Evolutionary conservation across 92 coral and sea anemone species (phyloP), one percentile per base, ranked within the genome.

Genomic region (Zoanthus sociatus): DNA sequence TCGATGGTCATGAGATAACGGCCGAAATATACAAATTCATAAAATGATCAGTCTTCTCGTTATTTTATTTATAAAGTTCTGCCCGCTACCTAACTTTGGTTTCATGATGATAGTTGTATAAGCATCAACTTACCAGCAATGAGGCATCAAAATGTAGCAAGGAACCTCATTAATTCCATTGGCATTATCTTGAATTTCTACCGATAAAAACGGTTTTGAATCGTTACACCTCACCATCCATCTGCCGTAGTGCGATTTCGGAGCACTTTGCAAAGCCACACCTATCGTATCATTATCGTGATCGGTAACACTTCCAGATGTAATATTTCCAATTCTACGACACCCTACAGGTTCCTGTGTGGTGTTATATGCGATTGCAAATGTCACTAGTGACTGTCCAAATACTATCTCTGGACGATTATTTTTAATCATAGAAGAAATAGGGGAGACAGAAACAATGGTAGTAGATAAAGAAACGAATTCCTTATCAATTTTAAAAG

Each of bases 161-260:
- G 53, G 0, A 2, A 56, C 4, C 5, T 45, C 18, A 5, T 45
- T 37, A 5, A n/a, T 14, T 15, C 6, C 18, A 17, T n/a, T 9
- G 9, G 45, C 71, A 9, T 64, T 63, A 12, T n/a, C n/a, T n/a
- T n/a, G n/a, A n/a, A n/a, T n/a, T n/a, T n/a, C n/a, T n/a, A n/a
- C n/a, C n/a, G n/a, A n/a, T n/a, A n/a, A n/a, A n/a, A n/a, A n/a
- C n/a, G n/a, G n/a, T n/a, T n/a, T n/a, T n/a, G n/a, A n/a, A 30
- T 42, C 74, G 17, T 79, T 45, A 26, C 84, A 79, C 16, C 58
- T 42, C 73, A 63, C 30, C 84, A 3, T 79, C 84, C 84, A 79
- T 0, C 58, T 54, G 16, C 84, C 84, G 6, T 63, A 79, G 0
- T 63, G 0, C 46, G 84, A 37, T 13, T 63, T 6, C 0, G 17